These are phyloP conservation scores for Caenorhabditis brenneri DNA, from an alignment of 1,140 invertebrate species.

Conservation along the genomic window DNA sequence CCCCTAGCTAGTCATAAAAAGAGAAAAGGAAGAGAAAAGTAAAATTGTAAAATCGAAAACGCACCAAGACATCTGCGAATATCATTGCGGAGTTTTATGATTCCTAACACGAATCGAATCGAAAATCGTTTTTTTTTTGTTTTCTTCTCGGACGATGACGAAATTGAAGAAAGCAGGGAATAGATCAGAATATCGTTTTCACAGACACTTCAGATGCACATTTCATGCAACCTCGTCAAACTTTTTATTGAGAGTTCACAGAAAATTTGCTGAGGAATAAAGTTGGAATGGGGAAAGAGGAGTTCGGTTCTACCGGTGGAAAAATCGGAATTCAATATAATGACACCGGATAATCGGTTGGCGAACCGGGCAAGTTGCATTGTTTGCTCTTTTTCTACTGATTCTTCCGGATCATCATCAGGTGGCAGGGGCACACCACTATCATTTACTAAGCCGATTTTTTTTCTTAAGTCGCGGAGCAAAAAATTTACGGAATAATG, in stretches of 20 bases:
- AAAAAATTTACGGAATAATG: background rate
- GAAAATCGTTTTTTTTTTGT: background rate
- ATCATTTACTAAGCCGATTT: background rate
- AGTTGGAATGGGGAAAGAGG: background rate
- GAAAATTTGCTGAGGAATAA: background rate
- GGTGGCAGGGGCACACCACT: conserved; percentile 1
- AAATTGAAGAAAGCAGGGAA: background rate
- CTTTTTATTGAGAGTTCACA: background rate
- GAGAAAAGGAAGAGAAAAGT: background rate
- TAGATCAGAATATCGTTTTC: background rate
- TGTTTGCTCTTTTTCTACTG: conserved; percentile 37
- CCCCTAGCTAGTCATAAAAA: conserved; percentile 15
- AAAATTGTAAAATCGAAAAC: background rate
- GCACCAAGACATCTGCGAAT: conserved; percentile 39
- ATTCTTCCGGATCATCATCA: conserved; percentile 25
- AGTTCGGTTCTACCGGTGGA: background rate
- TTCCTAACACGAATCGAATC: background rate
- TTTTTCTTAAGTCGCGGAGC: background rate
- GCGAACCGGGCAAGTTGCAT: background rate
- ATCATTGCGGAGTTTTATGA: conserved; percentile 32
- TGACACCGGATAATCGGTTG: conserved; percentile 18
- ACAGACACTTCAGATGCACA: background rate
- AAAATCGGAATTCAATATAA: background rate
- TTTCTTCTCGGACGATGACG: background rate
- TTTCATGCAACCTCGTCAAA: background rate